Conservation (phyloP, 2,797 vertebrate species). For the Paedocypris micromegethes region DNA sequence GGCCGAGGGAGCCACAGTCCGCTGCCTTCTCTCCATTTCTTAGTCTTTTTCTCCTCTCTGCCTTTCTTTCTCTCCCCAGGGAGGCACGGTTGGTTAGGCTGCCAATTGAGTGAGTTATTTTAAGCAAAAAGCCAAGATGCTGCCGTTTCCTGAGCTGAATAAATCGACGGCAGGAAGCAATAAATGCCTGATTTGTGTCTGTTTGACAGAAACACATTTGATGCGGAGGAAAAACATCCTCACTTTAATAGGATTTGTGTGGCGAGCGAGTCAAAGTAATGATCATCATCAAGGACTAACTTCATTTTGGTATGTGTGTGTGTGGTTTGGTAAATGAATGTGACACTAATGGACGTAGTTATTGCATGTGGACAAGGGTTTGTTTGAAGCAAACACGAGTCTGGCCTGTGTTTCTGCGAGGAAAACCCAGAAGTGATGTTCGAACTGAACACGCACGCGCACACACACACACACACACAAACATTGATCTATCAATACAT, state of each 20-base stretch:
- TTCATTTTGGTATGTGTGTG: conserved; percentile 8
- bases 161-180: background rate
- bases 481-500: conserved; percentile 37
- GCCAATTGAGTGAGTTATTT: conserved; percentile 30
- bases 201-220: background rate
- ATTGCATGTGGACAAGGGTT: conserved; percentile 9
- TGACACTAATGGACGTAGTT: conserved; percentile 29
- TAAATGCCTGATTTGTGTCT: conserved; percentile 3
- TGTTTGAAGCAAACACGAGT: conserved; percentile 33
- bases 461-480: conserved; percentile 20
- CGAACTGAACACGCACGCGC: conserved; percentile 13
- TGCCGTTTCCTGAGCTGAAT: conserved; percentile 4
- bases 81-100: conserved; percentile 33
- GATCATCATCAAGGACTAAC: conserved; percentile 15
- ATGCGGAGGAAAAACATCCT: conserved; percentile 7
- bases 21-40: conserved; percentile 4
- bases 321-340: conserved; percentile 25
- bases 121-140: background rate
- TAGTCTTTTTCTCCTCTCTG: conserved; percentile 9
- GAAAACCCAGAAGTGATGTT: conserved; percentile 26
- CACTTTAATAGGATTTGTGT: conserved; percentile 11
- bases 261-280: background rate
- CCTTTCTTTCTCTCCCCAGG: conserved; percentile 9
- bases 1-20: conserved; percentile 4
- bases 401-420: conserved; percentile 23